Evolutionary conservation across 2,797 vertebrate species (phyloP), one percentile per base, ranked within the genome.

Genomic region (Bradypodion pumilum): DNA sequence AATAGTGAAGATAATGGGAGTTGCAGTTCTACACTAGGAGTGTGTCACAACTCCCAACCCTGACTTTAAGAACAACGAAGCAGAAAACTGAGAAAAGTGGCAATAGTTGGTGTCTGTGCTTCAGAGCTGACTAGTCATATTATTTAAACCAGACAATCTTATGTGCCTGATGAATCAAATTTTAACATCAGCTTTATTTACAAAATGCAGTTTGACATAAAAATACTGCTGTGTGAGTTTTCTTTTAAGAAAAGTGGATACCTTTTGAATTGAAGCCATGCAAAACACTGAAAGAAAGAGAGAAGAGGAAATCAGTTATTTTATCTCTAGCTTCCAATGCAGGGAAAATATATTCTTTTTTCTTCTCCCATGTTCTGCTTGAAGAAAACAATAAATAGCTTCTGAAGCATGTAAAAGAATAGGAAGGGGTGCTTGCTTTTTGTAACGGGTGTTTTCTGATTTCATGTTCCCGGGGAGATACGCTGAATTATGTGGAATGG

Each of bases 231-330:
- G 27, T 56, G 19, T 2, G 12, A 16, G 12, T 70, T 86, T 16
- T 52, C 32, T 46, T 46, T 95, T 96, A 99, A 81, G 98, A 97
- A 94, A 99, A 99, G 94, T 99, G 98, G 92, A 99, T 98, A 87
- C 98, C 98, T 93, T 98, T 97, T 68, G 97, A 94, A 93, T 98
- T 99, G 95, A 99, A 99, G 7, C 97, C 98, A 88, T 99, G 98
- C 84, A 99, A 96, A 89, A 99, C 92, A 49, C 98, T 99, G 95
- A 68, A 86, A 86, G 89, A 56, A 56, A 56, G 13, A 13, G 49
- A 16, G 16, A 56, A 25, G 72, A 88, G 91, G 91, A 5, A 81
- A 2, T 16, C 0, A 42, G 4, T 59, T 23, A 40, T 16, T 74
- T 9, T 25, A n/a, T 8, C 8, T 68, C 29, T 40, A 66, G n/a